These are phyloP conservation scores for Digitonthophagus gazella DNA, from an alignment of 2,888 invertebrate species.

Conservation along the genomic window DNA sequence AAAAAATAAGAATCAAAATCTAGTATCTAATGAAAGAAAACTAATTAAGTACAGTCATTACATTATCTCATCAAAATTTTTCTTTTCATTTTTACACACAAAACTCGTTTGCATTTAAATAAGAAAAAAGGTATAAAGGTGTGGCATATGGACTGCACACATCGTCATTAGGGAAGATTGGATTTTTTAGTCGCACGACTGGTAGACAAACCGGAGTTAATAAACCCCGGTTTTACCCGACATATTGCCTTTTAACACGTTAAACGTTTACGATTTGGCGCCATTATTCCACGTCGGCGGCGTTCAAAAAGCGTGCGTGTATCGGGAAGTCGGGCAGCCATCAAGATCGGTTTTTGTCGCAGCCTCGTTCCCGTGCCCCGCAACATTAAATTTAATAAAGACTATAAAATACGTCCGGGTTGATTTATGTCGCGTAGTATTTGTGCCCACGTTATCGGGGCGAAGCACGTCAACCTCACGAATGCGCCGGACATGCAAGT, in stretches of 20 bases:
- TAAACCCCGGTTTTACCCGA: neutral
- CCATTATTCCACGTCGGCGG: neutral
- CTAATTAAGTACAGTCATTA: no score
- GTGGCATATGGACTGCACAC: neutral
- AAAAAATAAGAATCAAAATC: no score
- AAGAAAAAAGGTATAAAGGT: neutral
- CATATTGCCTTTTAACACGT: neutral
- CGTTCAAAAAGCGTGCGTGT: neutral
- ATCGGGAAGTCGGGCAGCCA: neutral
- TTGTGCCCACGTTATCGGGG: conserved; percentile 15
- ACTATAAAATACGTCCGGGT: conserved; percentile 12
- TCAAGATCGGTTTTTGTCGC: conserved; percentile 13
- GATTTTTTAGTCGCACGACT: neutral
- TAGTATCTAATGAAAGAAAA: no score
- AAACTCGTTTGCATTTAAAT: neutral
- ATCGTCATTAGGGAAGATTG: neutral
- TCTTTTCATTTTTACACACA: neutral
- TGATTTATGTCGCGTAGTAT: conserved; percentile 14
- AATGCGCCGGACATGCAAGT: conserved; percentile 7
- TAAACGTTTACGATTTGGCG: neutral
- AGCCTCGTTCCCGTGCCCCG: conserved; percentile 7
- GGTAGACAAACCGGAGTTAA: neutral
- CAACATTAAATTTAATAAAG: conserved; percentile 16
- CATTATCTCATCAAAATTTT: no score
- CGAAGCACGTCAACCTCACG: neutral